phyloP scores from a whole-genome alignment of 2,797 vertebrate species.

The Urophycis tenuis region DNA sequence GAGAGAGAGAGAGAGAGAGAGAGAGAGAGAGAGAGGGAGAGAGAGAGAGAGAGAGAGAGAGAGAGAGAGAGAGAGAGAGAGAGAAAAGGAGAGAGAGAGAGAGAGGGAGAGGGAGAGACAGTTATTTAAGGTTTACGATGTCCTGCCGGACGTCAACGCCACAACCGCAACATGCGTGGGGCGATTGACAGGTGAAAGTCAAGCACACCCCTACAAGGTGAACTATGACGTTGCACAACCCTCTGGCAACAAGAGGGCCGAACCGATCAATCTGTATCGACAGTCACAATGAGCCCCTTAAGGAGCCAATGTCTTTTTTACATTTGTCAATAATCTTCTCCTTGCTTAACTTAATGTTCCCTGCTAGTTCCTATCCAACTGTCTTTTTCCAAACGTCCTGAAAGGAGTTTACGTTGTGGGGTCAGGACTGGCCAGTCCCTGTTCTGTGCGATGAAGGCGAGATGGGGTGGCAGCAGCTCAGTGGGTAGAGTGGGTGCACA shows the following conservation, averaged over 20 bases:
- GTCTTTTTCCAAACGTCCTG: not conserved
- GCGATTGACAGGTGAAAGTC: conserved; percentile 6
- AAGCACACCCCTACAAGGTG: conserved; percentile 41
- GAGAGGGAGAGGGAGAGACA: not conserved
- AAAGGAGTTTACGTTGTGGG: not conserved
- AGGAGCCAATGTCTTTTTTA: conserved; percentile 22
- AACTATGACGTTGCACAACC: conserved; percentile 36
- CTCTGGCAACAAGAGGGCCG: conserved; percentile 33
- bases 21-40: not conserved
- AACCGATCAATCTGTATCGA: conserved; percentile 53
- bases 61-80: not conserved
- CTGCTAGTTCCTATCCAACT: conserved; percentile 16
- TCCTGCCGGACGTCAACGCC: not conserved
- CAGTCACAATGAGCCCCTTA: conserved; percentile 43
- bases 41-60: too few relatives aligned
- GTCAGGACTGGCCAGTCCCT: too few relatives aligned
- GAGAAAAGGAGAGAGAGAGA: too few relatives aligned
- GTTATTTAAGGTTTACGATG: not conserved
- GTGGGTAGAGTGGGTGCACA: too few relatives aligned
- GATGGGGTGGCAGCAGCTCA: too few relatives aligned
- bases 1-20: not conserved
- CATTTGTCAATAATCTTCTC: conserved; percentile 26
- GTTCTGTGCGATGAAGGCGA: too few relatives aligned
- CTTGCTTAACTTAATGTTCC: conserved; percentile 7
- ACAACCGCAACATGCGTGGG: not conserved